Conservation (phyloP, 2,888 invertebrate genomes). For the Notodromas monacha region DNA sequence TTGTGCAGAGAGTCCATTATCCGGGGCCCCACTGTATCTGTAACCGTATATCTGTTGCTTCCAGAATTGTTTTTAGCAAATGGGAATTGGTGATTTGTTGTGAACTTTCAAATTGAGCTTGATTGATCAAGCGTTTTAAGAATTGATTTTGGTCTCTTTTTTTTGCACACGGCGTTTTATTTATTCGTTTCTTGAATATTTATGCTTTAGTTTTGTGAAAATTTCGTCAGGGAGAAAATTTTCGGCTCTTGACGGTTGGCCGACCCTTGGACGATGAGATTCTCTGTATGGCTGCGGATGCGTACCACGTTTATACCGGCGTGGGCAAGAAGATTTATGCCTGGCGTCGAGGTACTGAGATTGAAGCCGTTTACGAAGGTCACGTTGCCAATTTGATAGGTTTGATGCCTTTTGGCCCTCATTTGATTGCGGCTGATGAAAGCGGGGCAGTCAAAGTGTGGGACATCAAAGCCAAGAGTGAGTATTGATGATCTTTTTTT, state of each 20-base stretch:
- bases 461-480: constrained; percentile 38
- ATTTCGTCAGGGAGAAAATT: no score
- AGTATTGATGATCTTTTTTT: neutral
- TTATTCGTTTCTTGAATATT: no score
- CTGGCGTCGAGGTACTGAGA: constrained; percentile 49
- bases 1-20: no score
- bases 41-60: no score
- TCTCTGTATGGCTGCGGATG: constrained; percentile 37
- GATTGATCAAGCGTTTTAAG: no score
- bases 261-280: constrained; percentile 45
- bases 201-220: no score
- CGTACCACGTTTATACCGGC: constrained; percentile 40
- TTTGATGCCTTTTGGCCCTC: constrained; percentile 50
- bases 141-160: no score
- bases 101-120: no score
- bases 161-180: no score
- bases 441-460: constrained; percentile 36
- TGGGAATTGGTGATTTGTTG: no score
- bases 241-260: constrained; percentile 39
- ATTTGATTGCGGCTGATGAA: constrained; percentile 52
- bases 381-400: constrained; percentile 36
- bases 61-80: no score
- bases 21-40: no score
- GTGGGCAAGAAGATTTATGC: constrained; percentile 42
- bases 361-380: constrained; percentile 16